Conservation (phyloP, 2,888 invertebrate genomes). For the Aphodius sticticus region DNA sequence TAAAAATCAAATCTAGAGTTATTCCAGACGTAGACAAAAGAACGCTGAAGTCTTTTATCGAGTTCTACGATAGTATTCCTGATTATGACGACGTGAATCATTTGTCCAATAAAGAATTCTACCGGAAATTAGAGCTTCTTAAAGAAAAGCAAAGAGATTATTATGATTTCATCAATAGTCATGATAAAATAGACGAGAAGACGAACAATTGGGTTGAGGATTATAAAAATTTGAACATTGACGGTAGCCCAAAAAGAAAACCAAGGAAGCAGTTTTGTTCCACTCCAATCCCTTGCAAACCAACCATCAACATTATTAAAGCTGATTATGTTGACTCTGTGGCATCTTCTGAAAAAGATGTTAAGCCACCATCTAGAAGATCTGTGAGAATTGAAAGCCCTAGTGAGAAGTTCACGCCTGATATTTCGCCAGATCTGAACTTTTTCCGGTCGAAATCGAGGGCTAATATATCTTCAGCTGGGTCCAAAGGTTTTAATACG, state of each 20-base stretch:
- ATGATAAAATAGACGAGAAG: conserved; percentile 50
- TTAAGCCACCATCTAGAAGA: conserved; percentile 56
- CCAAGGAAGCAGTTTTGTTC: conserved; percentile 50
- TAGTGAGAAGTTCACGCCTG: conserved; percentile 46
- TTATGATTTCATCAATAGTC: conserved; percentile 53
- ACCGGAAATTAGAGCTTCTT: conserved; percentile 72
- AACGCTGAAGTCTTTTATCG: conserved; percentile 68
- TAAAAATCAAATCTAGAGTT: conserved; percentile 56
- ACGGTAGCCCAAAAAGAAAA: conserved; percentile 36
- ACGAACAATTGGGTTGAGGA: conserved; percentile 54
- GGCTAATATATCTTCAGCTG: conserved; percentile 50
- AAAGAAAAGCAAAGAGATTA: conserved; percentile 69
- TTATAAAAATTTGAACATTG: conserved; percentile 53
- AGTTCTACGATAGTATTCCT: conserved; percentile 81
- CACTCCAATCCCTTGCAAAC: conserved; percentile 49
- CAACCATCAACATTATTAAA: conserved; percentile 39
- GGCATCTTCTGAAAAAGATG: conserved; percentile 53
- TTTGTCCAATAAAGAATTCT: conserved; percentile 78
- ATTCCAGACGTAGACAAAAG: conserved; percentile 60
- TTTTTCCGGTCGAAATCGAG: conserved; percentile 50
- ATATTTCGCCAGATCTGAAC: conserved; percentile 46
- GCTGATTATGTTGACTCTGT: conserved; percentile 47
- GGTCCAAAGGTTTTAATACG: conserved; percentile 48
- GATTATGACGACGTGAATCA: conserved; percentile 82
- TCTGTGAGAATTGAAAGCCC: conserved; percentile 59